phyloP scores from a whole-genome alignment of 2,797 vertebrate genomes.

The Ctenosaura bakeri region DNA sequence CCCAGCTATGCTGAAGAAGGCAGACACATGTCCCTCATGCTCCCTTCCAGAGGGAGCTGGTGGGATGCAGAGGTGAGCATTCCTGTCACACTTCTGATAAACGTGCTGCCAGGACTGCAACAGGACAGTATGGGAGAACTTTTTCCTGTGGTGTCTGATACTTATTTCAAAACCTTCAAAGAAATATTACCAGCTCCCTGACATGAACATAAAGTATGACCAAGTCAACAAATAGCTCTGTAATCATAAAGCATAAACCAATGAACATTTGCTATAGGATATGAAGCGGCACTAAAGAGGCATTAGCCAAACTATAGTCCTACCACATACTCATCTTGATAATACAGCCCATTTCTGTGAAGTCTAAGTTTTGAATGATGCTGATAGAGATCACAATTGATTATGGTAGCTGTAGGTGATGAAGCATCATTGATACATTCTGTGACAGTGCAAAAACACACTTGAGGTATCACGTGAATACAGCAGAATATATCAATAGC shows the following conservation, averaged over 20 bases:
- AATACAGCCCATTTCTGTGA: background rate
- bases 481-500: background rate
- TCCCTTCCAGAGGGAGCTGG: too few species aligned
- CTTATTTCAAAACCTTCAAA: background rate
- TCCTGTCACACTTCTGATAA: too few species aligned
- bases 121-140: too few species aligned
- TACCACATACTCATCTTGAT: background rate
- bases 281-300: background rate
- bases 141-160: too few species aligned
- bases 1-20: too few species aligned
- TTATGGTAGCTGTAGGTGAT: background rate
- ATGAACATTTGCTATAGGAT: background rate
- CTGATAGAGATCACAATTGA: background rate
- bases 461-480: too few species aligned
- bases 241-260: background rate
- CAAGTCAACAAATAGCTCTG: background rate
- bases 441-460: too few species aligned
- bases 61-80: too few species aligned
- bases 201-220: background rate
- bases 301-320: background rate
- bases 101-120: too few species aligned
- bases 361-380: background rate
- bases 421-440: background rate
- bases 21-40: too few species aligned
- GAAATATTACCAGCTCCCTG: background rate